These are phyloP conservation scores for Todiramphus chloris DNA, from an alignment of 2,113 vertebrate species.

Conservation along the genomic window DNA sequence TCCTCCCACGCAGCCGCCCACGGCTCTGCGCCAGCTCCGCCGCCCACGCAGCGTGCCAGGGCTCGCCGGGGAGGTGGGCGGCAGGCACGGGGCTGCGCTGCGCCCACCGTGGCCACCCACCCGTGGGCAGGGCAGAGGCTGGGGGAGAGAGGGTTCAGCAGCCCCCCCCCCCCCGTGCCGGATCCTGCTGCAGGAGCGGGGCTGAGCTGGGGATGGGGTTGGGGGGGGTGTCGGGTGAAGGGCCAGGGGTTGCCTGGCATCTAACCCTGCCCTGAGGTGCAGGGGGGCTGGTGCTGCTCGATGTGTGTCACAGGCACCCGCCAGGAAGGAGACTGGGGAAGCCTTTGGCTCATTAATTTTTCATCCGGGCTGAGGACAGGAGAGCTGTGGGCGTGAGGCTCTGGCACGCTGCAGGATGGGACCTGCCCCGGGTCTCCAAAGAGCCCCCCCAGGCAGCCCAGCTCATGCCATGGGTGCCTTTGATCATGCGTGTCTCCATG, in stretches of 20 bases:
- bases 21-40: not conserved
- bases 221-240: not conserved
- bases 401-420: not conserved
- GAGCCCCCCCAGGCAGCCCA: not conserved
- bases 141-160: not conserved
- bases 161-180: not conserved
- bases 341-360: not conserved
- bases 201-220: not conserved
- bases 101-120: not conserved
- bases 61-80: not conserved
- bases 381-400: accelerated
- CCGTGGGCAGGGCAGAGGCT: not conserved
- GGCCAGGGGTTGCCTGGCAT: accelerated
- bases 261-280: not conserved
- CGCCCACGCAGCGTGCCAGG: not conserved
- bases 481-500: not conserved
- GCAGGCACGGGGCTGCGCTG: not conserved
- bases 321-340: not conserved
- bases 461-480: not conserved
- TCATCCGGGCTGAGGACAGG: not conserved
- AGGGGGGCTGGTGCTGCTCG: not conserved
- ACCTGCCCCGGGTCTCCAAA: accelerated
- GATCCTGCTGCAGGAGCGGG: not conserved
- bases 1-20: not conserved
- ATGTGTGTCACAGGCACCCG: not conserved